Percentiles rank a stretch among this genome's conserved stretches.
Conservation (phyloP, 1,140 invertebrate species). For the Habropoda laboriosa region DNA sequence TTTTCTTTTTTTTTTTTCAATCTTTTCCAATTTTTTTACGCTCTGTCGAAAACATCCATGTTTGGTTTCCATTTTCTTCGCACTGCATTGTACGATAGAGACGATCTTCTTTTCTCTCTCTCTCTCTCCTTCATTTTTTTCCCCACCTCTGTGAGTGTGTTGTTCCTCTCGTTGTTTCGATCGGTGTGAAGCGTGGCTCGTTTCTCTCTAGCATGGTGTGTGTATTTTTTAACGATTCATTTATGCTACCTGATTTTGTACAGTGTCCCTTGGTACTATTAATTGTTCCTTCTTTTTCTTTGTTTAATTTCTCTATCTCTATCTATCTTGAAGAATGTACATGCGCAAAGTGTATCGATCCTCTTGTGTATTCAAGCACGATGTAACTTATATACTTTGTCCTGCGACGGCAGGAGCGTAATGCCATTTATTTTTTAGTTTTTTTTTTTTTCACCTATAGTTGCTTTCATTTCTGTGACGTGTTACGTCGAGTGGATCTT, state of each 20-base stretch:
- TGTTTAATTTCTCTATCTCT: too few relatives aligned
- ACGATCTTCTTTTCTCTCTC: background rate
- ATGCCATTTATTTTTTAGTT: conserved; percentile 1
- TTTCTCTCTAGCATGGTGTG: conserved; percentile 22
- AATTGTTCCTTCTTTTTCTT: background rate
- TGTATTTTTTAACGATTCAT: background rate
- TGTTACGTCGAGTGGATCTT: background rate
- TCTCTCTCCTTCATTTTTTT: background rate
- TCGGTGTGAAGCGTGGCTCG: background rate
- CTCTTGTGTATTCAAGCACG: conserved; percentile 4
- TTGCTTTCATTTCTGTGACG: background rate
- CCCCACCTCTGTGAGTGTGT: background rate
- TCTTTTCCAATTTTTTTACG: background rate
- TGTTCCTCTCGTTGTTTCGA: background rate
- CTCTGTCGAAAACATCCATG: background rate
- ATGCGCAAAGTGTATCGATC: background rate
- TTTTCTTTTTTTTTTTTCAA: background rate
- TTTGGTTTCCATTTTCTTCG: background rate
- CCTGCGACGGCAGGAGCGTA: background rate
- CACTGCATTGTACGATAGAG: conserved; percentile 23
- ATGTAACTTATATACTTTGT: background rate
- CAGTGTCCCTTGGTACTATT: background rate
- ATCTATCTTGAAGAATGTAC: background rate
- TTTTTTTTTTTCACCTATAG: background rate
- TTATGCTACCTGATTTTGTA: background rate